Conservation (phyloP, 2,113 vertebrate genomes). For the Lepus americanus region DNA sequence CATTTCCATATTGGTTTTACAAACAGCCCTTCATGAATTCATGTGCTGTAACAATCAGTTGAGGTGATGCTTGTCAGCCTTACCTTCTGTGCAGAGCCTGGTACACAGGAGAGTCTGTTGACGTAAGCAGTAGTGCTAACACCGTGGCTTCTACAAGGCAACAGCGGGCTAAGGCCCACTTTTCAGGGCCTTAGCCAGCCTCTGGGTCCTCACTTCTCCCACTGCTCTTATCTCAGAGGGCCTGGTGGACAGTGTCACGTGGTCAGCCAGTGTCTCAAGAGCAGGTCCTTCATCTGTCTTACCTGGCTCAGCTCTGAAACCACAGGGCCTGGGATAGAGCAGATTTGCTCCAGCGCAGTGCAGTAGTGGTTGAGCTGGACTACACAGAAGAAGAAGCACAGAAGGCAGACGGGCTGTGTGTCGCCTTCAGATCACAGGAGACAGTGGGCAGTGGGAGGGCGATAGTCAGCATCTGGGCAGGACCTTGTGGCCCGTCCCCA, state of each 20-base stretch:
- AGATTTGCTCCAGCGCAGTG: rapidly evolving
- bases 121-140: not conserved
- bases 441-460: not conserved
- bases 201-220: slow-evolving; percentile 14
- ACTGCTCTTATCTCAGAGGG: not conserved
- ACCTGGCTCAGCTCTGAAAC: not conserved
- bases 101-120: not conserved
- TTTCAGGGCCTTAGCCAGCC: not conserved
- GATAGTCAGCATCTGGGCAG: not conserved
- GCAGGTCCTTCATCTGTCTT: not conserved
- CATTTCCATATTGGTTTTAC: not conserved
- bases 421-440: not conserved
- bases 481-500: too few species aligned
- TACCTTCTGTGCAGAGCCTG: not conserved
- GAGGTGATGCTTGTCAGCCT: not conserved
- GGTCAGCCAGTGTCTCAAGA: rapidly evolving
- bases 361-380: not conserved
- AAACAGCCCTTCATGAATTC: not conserved
- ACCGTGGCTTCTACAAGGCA: not conserved
- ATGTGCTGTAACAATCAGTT: not conserved
- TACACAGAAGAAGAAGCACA: not conserved
- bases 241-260: not conserved
- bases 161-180: not conserved
- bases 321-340: not conserved
- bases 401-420: not conserved